Base-by-base conservation (phyloP, 2,797 vertebrate species). In the Pseudochirops corinnae region DNA sequence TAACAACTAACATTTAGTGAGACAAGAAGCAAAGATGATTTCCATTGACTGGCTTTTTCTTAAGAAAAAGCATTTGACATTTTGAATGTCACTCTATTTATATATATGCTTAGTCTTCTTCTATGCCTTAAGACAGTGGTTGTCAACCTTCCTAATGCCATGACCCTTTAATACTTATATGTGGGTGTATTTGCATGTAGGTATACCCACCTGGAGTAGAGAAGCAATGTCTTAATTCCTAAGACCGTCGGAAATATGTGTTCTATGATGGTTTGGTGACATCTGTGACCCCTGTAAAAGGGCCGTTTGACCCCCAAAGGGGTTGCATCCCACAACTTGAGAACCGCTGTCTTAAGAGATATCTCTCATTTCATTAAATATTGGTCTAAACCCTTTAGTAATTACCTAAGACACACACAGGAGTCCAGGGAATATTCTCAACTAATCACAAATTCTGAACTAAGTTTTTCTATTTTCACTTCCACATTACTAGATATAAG, bases 401-500 rank as follows among this genome's bases (percentile, higher is more conserved):
- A 74, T 74, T 74, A 16, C 62, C 16, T 18, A n/a, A 74, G 33
- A 39, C 18, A 74, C 33, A 74, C 62, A 74, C 21, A 16, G 16
- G 33, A 74, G 31, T 74, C 31, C 93, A 57, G 91, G 87, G 57
- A 56, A 93, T 91, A 90, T 50, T 94, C 92, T 53, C 21, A 91
- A 24, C 60, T 93, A 60, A 82, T 92, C 92, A 91, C 53, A 67
- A 10, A 57, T 13, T 94, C 14, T 33, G 1, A n/a, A 92, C 1
- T 95, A 92, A 55, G 67, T 28, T 55, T 0, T 55, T 94, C 26
- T 52, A 90, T 67, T 90, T 55, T 56, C 18, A 95, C 55, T 74
- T 90, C 18, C 26, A n/a, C 14, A 87, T 90, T 87, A 87, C 56
- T 50, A 94, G 95, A 21, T 91, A 28, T 94, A 95, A 96, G 7